Evolutionary conservation across 2,888 invertebrate genomes (phyloP).

Genomic region (Dolichopus griseipennis): DNA sequence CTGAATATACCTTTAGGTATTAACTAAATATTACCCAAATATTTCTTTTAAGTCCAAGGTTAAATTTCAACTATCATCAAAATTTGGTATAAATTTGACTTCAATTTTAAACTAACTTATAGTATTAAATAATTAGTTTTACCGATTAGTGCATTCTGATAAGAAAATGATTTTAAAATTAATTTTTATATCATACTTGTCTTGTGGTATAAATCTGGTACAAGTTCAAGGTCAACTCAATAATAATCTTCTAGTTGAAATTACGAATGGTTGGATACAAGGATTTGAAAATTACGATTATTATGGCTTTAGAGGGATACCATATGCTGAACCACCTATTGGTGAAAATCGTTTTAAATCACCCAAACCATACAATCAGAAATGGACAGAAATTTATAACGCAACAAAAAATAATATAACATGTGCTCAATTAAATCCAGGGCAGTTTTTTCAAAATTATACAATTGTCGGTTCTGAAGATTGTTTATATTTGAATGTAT

Average conservation of each 20-base stretch:
- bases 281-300: conserved; percentile 30
- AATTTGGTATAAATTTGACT: no score
- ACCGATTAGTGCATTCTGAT: no score
- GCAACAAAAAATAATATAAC: conserved; percentile 43
- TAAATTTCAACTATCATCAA: no score
- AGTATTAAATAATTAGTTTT: no score
- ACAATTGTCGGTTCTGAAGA: conserved; percentile 50
- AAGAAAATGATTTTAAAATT: no score
- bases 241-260: conserved; percentile 9
- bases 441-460: conserved; percentile 7
- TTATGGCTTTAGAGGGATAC: conserved; percentile 53
- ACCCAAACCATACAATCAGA: conserved; percentile 18
- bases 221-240: no score
- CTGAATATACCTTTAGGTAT: no score
- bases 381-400: conserved; percentile 16
- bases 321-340: conserved; percentile 53
- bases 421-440: background rate
- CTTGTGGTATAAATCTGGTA: no score
- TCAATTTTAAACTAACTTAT: no score
- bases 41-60: no score
- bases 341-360: conserved; percentile 50
- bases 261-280: conserved; percentile 16
- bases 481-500: conserved; percentile 55
- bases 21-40: no score
- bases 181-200: no score